Conservation (phyloP, 1,140 invertebrate genomes). For the Bombus waltoni region DNA sequence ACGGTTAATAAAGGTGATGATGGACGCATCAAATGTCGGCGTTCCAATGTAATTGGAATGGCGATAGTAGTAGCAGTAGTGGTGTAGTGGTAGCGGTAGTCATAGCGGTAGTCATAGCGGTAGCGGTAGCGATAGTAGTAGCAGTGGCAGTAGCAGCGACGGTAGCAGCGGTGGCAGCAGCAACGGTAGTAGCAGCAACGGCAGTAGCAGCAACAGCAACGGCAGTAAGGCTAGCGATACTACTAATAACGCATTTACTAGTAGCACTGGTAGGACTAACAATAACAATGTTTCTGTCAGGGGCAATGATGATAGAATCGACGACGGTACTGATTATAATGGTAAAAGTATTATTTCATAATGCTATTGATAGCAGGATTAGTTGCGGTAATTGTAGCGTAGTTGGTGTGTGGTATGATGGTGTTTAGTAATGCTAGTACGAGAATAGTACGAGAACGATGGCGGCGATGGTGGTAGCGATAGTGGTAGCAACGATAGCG, state of each 20-base stretch:
- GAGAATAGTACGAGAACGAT: constrained; percentile 55
- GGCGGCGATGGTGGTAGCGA: constrained; percentile 49
- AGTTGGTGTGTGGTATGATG: neutral
- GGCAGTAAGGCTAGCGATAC: constrained; percentile 37
- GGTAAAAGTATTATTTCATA: neutral
- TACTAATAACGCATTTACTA: constrained; percentile 62
- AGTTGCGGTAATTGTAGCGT: neutral
- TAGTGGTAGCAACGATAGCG: constrained; percentile 61
- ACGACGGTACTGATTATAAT: constrained; percentile 38
- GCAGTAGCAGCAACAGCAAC: constrained; percentile 57
- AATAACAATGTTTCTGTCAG: constrained; percentile 50
- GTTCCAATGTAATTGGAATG: constrained; percentile 13
- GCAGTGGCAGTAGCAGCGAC: constrained; percentile 47
- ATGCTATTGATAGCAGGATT: neutral
- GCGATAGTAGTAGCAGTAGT: constrained; percentile 37
- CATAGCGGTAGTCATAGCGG: constrained; percentile 30
- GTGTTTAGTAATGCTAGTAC: constrained; percentile 34
- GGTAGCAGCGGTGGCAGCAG: constrained; percentile 54
- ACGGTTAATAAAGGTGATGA: neutral
- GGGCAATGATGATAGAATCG: constrained; percentile 21
- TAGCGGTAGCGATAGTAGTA: constrained; percentile 25
- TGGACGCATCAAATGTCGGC: constrained; percentile 39
- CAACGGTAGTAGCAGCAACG: constrained; percentile 49
- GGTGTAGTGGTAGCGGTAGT: neutral
- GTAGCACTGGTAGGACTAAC: constrained; percentile 56